phyloP scores from a whole-genome alignment of 2,888 invertebrate genomes.

The Drosophila tanythrix region DNA sequence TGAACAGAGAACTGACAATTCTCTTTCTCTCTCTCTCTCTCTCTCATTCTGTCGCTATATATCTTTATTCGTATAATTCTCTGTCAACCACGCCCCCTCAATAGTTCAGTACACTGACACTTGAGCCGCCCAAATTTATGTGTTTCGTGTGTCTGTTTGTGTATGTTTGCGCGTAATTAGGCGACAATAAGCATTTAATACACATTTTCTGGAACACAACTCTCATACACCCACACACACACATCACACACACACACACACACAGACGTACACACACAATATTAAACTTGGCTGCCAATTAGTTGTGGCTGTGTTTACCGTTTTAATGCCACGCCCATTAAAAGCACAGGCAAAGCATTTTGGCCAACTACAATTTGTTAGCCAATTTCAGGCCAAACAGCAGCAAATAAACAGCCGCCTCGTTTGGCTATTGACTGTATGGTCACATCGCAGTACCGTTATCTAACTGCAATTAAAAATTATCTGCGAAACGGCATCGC shows the following conservation, averaged over 20 bases:
- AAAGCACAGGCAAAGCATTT: constrained; percentile 59
- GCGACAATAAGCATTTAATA: constrained; percentile 82
- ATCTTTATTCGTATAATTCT: background rate
- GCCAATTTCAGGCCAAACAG: constrained; percentile 73
- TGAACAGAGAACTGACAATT: constrained; percentile 37
- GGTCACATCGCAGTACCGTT: constrained; percentile 18
- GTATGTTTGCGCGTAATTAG: constrained; percentile 71
- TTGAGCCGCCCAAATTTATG: constrained; percentile 32
- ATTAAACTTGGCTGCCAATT: constrained; percentile 53
- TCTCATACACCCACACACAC: constrained; percentile 9
- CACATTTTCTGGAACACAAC: constrained; percentile 66
- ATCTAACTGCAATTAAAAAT: constrained; percentile 67
- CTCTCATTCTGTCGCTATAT: background rate
- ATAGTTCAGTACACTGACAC: constrained; percentile 21
- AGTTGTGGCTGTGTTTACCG: constrained; percentile 60
- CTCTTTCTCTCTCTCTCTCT: background rate
- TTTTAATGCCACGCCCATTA: constrained; percentile 72
- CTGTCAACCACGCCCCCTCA: constrained; percentile 29
- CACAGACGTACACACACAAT: constrained; percentile 8
- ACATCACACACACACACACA: background rate
- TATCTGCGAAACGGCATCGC: constrained; percentile 64
- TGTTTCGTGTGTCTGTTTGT: constrained; percentile 5
- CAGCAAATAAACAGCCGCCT: constrained; percentile 40
- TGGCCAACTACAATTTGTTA: constrained; percentile 66
- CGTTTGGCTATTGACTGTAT: constrained; percentile 25